Evolutionary conservation across 1,140 invertebrate genomes (phyloP).

Genomic region (Bombus confusus): DNA sequence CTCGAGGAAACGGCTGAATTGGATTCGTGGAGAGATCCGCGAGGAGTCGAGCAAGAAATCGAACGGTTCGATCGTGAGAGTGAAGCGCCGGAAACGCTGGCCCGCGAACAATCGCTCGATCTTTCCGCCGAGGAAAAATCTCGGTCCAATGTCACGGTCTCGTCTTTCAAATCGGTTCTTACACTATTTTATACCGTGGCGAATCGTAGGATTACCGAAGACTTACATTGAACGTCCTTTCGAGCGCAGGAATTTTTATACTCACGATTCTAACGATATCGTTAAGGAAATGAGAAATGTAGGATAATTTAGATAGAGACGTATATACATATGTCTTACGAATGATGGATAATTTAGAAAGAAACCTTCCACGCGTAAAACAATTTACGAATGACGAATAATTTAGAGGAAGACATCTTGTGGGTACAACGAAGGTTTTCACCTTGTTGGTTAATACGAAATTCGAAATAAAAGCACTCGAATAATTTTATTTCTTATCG

Average conservation of each 20-base stretch:
- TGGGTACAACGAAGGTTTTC: no score
- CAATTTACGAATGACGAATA: background rate
- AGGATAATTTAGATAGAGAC: background rate
- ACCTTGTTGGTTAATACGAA: no score
- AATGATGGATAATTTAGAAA: background rate
- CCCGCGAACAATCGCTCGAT: conserved; percentile 40
- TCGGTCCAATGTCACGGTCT: conserved; percentile 22
- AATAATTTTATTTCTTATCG: no score
- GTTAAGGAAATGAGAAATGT: background rate
- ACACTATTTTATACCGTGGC: background rate
- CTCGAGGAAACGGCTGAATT: conserved; percentile 55
- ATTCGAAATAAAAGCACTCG: no score
- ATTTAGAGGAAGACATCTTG: background rate
- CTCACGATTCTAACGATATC: no score
- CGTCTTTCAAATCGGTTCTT: background rate
- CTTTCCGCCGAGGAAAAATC: conserved; percentile 16
- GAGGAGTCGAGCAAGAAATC: conserved; percentile 53
- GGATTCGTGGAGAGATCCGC: conserved; percentile 52
- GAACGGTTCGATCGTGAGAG: conserved; percentile 62
- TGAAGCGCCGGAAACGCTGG: conserved; percentile 39
- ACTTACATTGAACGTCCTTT: background rate
- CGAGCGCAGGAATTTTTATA: no score
- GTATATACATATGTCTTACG: background rate
- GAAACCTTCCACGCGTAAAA: background rate
- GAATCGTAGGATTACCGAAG: background rate